These are phyloP conservation scores for Rhyzopertha dominica DNA, from an alignment of 1,140 invertebrate genomes.

Conservation along the genomic window DNA sequence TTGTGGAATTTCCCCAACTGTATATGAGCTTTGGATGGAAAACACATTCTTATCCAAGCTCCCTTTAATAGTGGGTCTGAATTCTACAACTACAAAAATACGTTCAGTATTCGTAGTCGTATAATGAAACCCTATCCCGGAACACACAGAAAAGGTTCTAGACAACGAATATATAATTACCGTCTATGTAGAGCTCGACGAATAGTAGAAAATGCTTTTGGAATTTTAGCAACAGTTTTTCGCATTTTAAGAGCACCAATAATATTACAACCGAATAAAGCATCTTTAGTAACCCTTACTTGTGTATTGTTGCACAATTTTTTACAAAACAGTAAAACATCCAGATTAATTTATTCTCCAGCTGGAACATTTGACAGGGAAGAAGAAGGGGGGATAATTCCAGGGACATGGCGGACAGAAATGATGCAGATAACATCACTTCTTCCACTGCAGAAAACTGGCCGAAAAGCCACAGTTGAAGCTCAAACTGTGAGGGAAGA, in stretches of 20 bases:
- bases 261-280: conserved; percentile 6
- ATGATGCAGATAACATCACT: conserved; percentile 8
- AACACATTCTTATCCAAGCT: conserved; percentile 22
- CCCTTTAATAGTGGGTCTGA: too few species aligned
- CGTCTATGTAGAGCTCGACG: conserved; percentile 1
- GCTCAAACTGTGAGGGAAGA: too few species aligned
- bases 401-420: conserved; percentile 8
- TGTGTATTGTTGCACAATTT: conserved; percentile 11
- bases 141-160: conserved; percentile 23
- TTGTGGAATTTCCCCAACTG: conserved; percentile 19
- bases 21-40: conserved; percentile 22
- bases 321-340: conserved; percentile 13
- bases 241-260: conserved; percentile 7
- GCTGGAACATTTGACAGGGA: conserved; percentile 9
- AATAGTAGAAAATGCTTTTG: conserved; percentile 15
- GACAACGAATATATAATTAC: conserved; percentile 18
- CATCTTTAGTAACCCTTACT: background rate
- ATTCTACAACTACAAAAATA: too few species aligned
- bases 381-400: conserved; percentile 9
- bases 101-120: too few species aligned
- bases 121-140: conserved; percentile 45
- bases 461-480: too few species aligned
- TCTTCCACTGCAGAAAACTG: too few species aligned
- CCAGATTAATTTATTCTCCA: conserved; percentile 8
- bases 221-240: conserved; percentile 7